phyloP scores from a whole-genome alignment of 2,888 invertebrate species.

The Diplolepis rosae region DNA sequence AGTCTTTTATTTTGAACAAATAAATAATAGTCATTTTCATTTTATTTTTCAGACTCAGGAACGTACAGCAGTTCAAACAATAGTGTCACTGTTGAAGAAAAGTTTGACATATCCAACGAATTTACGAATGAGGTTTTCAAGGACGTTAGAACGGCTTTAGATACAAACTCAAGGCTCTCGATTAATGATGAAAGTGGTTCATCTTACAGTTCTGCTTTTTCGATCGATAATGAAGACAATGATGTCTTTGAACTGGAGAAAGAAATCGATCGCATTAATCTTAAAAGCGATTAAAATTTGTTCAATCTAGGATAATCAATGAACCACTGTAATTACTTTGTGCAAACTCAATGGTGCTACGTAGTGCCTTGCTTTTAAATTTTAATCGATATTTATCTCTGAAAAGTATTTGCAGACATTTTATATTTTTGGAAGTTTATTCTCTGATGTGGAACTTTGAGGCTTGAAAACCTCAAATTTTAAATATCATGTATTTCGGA shows the following conservation, averaged over 20 bases:
- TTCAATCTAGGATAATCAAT: neutral
- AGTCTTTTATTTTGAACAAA: neutral
- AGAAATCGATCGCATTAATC: neutral
- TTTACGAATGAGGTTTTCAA: neutral
- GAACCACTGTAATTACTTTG: no score
- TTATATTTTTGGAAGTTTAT: no score
- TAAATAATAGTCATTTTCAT: neutral
- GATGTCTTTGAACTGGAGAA: neutral
- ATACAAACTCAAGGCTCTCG: neutral
- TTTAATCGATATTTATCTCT: neutral
- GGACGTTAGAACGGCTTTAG: neutral
- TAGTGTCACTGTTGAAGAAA: conserved; percentile 2
- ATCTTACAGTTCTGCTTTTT: conserved; percentile 10
- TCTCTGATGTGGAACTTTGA: no score
- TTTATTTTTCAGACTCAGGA: neutral
- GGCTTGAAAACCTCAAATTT: neutral
- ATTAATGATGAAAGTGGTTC: neutral
- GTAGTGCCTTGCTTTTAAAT: neutral
- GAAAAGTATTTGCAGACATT: no score
- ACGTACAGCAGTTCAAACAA: conserved; percentile 14
- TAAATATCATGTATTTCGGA: neutral
- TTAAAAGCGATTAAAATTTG: neutral
- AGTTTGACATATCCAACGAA: neutral
- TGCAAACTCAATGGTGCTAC: neutral
- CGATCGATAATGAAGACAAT: conserved; percentile 2